These are phyloP conservation scores for Trichonephila clavata DNA, from an alignment of 1,140 invertebrate genomes.

Conservation along the genomic window DNA sequence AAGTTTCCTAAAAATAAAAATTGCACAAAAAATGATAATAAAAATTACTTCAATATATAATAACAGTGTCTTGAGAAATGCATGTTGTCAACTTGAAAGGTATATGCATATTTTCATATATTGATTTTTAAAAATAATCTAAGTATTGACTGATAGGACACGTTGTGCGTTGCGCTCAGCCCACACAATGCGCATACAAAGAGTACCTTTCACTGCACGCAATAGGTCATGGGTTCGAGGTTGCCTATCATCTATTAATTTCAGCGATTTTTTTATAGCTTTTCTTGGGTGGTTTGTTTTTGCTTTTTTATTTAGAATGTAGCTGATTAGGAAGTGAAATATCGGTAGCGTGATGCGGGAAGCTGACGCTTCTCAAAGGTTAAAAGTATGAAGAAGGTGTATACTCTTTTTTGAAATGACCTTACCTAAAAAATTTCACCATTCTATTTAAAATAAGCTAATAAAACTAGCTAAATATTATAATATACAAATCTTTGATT, in stretches of 20 bases:
- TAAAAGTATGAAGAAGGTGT: background rate
- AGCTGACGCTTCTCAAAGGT: background rate
- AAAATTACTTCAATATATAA: no score
- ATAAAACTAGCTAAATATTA: background rate
- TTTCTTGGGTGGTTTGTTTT: background rate
- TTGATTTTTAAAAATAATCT: background rate
- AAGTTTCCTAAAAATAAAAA: no score
- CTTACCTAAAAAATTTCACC: background rate
- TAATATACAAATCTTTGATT: background rate
- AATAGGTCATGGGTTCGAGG: conserved; percentile 38
- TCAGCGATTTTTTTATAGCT: background rate
- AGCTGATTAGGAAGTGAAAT: conserved; percentile 18
- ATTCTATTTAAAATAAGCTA: background rate
- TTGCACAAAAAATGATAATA: no score
- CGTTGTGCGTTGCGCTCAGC: background rate
- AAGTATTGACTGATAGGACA: background rate
- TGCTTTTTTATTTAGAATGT: background rate
- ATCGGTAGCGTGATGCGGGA: background rate
- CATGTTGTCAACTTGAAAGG: no score
- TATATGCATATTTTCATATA: background rate
- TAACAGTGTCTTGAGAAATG: no score
- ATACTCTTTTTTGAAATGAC: background rate
- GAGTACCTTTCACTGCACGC: conserved; percentile 1
- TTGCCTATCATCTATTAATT: conserved; percentile 54
- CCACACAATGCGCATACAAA: background rate